phyloP scores from a whole-genome alignment of 2,888 invertebrate genomes.

The Suillia variegata region DNA sequence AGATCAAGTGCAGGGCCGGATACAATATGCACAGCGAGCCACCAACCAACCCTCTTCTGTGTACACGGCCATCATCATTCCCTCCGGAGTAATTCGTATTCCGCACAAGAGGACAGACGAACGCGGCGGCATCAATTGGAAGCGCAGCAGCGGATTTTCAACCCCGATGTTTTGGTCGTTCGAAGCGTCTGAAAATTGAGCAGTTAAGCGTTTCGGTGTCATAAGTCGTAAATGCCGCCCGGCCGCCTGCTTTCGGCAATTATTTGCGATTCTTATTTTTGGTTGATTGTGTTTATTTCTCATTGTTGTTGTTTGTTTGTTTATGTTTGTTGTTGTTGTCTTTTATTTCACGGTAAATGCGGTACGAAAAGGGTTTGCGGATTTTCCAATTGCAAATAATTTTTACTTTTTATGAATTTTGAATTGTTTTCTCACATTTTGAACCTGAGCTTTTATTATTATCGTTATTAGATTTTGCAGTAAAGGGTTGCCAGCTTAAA shows the following conservation, averaged over 20 bases:
- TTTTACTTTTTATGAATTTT: no score
- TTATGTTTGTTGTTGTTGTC: background rate
- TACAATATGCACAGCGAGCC: slow-evolving; percentile 16
- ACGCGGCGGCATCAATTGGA: slow-evolving; percentile 43
- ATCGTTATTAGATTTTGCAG: no score
- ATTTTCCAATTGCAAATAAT: no score
- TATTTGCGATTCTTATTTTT: slow-evolving; percentile 33
- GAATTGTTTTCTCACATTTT: no score
- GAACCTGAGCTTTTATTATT: no score
- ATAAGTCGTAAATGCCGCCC: slow-evolving; percentile 51
- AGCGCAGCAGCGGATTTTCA: slow-evolving; percentile 4
- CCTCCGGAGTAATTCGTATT: slow-evolving; percentile 60
- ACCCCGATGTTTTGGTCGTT: background rate
- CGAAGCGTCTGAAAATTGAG: slow-evolving; percentile 47
- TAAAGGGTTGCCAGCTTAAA: no score
- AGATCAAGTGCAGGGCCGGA: slow-evolving; percentile 12
- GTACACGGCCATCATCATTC: slow-evolving; percentile 43
- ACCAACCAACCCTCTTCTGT: slow-evolving; percentile 34
- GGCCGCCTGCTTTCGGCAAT: slow-evolving; percentile 27
- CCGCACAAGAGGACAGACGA: no score
- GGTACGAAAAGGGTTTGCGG: no score
- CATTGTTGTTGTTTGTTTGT: background rate
- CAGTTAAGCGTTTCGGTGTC: slow-evolving; percentile 59
- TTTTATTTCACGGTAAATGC: no score
- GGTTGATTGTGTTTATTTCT: slow-evolving; percentile 11